Conservation (phyloP, 2,113 vertebrate species). For the Ctenomys sociabilis region DNA sequence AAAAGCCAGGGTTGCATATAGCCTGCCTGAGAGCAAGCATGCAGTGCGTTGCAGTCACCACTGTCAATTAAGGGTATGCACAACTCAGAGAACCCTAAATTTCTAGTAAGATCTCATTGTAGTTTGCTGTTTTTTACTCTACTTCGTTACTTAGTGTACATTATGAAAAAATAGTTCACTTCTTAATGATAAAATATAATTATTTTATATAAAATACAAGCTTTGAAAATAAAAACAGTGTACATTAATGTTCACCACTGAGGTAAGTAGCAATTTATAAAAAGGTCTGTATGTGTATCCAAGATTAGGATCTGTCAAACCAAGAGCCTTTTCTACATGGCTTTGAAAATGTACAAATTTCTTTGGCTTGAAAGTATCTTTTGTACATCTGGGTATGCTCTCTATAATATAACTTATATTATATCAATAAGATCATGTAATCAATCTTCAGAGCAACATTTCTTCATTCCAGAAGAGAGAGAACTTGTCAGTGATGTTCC, state of each 20-base stretch:
- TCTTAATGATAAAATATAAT: conserved; percentile 14
- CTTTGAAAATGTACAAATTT: not conserved
- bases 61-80: not conserved
- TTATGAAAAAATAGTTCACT: not conserved
- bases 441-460: not conserved
- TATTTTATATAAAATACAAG: not conserved
- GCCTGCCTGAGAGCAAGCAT: not conserved
- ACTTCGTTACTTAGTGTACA: conserved; percentile 31
- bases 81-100: not conserved
- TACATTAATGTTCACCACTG: not conserved
- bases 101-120: not conserved
- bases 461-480: not conserved
- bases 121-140: not conserved
- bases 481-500: not conserved
- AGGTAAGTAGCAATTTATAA: conserved; percentile 32
- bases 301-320: not conserved
- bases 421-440: not conserved
- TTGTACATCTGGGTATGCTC: not conserved
- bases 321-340: not conserved
- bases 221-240: not conserved
- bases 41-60: not conserved
- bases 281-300: not conserved
- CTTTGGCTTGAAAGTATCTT: not conserved
- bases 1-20: not conserved
- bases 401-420: not conserved